Evolutionary conservation across 2,888 invertebrate genomes (phyloP).

Genomic region (Clunio marinus): DNA sequence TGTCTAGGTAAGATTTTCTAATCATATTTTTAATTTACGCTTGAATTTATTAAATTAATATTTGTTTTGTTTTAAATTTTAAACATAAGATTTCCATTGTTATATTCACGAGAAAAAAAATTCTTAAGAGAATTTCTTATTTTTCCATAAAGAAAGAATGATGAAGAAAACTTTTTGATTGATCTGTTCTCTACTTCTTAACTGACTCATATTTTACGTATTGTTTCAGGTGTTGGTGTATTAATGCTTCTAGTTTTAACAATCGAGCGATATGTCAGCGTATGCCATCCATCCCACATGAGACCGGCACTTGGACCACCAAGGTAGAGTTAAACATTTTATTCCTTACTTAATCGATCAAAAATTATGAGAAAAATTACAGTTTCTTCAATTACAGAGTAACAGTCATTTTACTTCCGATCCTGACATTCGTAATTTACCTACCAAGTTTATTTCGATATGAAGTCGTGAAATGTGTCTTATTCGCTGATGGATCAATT

Average conservation of each 20-base stretch:
- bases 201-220: too few relatives aligned
- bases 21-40: neutral
- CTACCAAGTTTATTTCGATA: constrained; percentile 64
- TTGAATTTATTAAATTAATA: neutral
- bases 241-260: constrained; percentile 71
- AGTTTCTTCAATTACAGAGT: constrained; percentile 46
- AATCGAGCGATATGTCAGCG: constrained; percentile 68
- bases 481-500: constrained; percentile 52
- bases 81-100: too few relatives aligned
- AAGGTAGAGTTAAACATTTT: too few relatives aligned
- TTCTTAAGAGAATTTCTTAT: too few relatives aligned
- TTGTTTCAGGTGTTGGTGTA: constrained; percentile 64
- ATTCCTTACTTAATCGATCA: constrained; percentile 36
- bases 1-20: constrained; percentile 55
- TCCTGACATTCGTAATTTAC: constrained; percentile 63
- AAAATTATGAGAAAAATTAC: neutral
- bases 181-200: too few relatives aligned
- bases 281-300: constrained; percentile 67
- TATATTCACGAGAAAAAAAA: too few relatives aligned
- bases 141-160: too few relatives aligned
- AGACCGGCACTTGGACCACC: constrained; percentile 63
- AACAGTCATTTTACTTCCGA: constrained; percentile 61
- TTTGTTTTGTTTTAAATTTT: too few relatives aligned
- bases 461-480: constrained; percentile 56
- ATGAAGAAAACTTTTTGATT: too few relatives aligned